Base-by-base conservation (phyloP, 2,113 vertebrate species). In the Mastomys coucha region DNA sequence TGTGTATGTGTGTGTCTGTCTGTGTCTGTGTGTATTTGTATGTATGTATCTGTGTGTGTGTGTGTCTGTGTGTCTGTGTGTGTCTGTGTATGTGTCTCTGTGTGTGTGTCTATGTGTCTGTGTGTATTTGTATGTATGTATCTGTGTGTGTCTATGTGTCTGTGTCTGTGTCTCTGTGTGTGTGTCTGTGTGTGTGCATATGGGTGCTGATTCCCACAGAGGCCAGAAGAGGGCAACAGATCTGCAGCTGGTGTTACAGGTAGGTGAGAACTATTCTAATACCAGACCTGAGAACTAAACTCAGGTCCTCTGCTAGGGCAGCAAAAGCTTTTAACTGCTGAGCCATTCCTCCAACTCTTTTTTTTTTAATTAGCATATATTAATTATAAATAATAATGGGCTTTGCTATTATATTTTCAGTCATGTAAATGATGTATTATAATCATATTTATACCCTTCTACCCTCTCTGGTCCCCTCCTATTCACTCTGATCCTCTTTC, bases 71-170 rank as follows among this genome's bases (percentile, higher is more conserved):
- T 60, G 19, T 60, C 1, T 60, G 20, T 60, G 5, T 60, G 20
- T 60, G 1, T 39, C 2, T 73, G n/a, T 7, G n/a, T 75, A n/a
- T 6, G 1, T 75, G 4, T 75, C 9, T 75, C 16, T 75, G 9
- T 75, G 39, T 76, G 0, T 39, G 5, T 73, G 17, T 70, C 0
- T 17, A 0, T n/a, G 8, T 39, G 2, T 73, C 5, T 45, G 4
- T 76, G 19, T 76, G 10, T 76, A 1, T 76, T 1, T 76, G 20
- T 76, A 9, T 76, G 73, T 70, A 14, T 70, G 16, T 70, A 16
- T 70, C 1, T 70, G 33, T 70, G 33, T 70, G 0, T 70, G 2
- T 36, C 1, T 36, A 24, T 72, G 33, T 72, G 1, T 70, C 33
- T n/a, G 14, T 75, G 19, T 65, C 7, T 65, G 24, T 65, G 24